A percentile compares a stretch with the other conserved stretches of the same genome.
Evolutionary conservation across 2,888 invertebrate species (phyloP).

Genomic region (Cordilura impudica): DNA sequence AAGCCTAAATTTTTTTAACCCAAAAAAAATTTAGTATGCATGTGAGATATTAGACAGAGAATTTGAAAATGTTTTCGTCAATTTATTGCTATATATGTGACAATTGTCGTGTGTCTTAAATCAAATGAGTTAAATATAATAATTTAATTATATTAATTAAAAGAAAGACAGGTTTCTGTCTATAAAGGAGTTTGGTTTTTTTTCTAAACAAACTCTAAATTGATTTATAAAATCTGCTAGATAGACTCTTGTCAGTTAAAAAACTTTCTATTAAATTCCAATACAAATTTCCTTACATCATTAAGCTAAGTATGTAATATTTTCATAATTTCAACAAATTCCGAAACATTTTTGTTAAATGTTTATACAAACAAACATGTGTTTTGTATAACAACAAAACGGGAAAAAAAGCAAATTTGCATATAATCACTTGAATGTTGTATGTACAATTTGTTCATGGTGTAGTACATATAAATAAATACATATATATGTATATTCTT

Average conservation of each 20-base stretch:
- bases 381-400: neutral
- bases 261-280: no score
- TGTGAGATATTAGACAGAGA: constrained; percentile 3
- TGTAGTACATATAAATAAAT: neutral
- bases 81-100: constrained; percentile 24
- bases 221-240: no score
- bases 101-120: constrained; percentile 35
- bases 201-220: neutral
- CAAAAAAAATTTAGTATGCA: constrained; percentile 29
- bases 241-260: no score
- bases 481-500: constrained; percentile 9
- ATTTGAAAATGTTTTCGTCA: constrained; percentile 9
- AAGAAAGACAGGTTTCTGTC: neutral
- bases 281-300: no score
- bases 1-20: neutral
- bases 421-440: constrained; percentile 13
- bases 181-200: no score
- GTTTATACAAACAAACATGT: constrained; percentile 7
- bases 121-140: neutral
- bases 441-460: neutral
- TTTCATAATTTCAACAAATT: neutral
- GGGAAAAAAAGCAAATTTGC: neutral
- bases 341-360: neutral
- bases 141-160: neutral
- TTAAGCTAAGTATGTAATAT: neutral